phyloP scores from a whole-genome alignment of 2,113 vertebrate genomes.

The Oncorhynchus tshawytscha region DNA sequence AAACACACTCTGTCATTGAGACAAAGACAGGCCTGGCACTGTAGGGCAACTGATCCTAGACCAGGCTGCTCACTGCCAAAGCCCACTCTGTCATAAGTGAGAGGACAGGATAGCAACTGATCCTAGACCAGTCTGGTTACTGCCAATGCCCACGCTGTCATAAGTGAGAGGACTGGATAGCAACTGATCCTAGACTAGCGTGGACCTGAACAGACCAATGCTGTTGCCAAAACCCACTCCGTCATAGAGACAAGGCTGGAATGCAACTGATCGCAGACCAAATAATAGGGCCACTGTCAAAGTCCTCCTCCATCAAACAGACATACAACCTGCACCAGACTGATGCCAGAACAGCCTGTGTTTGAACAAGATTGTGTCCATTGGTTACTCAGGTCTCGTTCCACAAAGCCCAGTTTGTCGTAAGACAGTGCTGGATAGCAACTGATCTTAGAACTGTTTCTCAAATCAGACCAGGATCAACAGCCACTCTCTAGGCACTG shows the following conservation, averaged over 20 bases:
- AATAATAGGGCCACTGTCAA: neutral
- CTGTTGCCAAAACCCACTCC: neutral
- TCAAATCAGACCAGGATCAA: neutral
- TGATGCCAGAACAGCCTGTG: neutral
- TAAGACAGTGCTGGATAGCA: neutral
- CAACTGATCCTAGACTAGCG: neutral
- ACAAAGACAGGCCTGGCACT: slow-evolving; percentile 10
- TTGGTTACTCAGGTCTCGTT: slow-evolving; percentile 8
- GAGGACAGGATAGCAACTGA: neutral
- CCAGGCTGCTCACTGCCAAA: slow-evolving; percentile 34
- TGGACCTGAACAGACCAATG: neutral
- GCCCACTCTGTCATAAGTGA: slow-evolving; percentile 15
- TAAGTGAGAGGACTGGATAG: neutral
- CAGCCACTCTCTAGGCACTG: neutral
- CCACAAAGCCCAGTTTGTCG: slow-evolving; percentile 24
- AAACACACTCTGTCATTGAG: slow-evolving; percentile 44
- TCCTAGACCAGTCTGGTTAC: slow-evolving; percentile 4
- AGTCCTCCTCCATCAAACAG: neutral
- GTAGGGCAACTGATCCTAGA: slow-evolving; percentile 44
- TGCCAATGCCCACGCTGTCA: slow-evolving; percentile 30
- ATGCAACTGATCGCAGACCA: neutral
- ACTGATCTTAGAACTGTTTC: neutral
- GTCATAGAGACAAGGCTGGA: neutral
- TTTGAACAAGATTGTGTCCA: neutral
- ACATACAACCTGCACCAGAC: neutral